Base-by-base conservation (phyloP, 2,888 invertebrate genomes). In the Calephelis perditalis region DNA sequence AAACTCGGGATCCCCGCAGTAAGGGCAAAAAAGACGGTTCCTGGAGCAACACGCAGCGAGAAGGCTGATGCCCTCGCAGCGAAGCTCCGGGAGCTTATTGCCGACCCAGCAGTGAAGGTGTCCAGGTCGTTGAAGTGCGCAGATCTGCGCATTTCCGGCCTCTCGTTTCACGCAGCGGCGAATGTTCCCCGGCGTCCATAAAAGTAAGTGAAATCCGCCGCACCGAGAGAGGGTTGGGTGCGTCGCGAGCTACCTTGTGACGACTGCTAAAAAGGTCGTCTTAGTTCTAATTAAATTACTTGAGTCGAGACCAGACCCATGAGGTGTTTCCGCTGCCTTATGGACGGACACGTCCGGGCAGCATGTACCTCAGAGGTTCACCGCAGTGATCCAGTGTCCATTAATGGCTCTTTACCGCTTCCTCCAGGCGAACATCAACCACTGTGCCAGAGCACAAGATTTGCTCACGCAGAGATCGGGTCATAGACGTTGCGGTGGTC, bases 271-370 rank as follows among this genome's bases (percentile, higher is more conserved):
- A 43, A 59, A 47, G 56, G n/a, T 67, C n/a, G 59, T 58, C 10
- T 56, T 63, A 9, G 66, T 61, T 6, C 37, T n/a, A 9, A 62
- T 61, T 0, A 40, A 49, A 1, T 45, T 62, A 3, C 58, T 64
- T 15, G 55, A 44, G 44, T 15, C 49, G 0, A 37, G 37, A 37
- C 37, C 5, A 57, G 63, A 3, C 63, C 64, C 3, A 6, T 67
- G 47, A 40, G 63, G n/a, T 67, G 68, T 59, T 70, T 57, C 35
- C 56, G 63, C 2, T 68, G 69, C 59, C 57, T 62, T 7, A 59
- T 60, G n/a, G 37, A 26, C 3, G 66, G 65, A 0, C 67, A 67
- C 26, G 59, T 61, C 0, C 36, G 64, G 5, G 46, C 46, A n/a
- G 43, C 44, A 37, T 67, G 65, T 56, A 43, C 59, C 0, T 15